Conservation (phyloP, 2,888 invertebrate genomes). For the Cheilosia pagana region DNA sequence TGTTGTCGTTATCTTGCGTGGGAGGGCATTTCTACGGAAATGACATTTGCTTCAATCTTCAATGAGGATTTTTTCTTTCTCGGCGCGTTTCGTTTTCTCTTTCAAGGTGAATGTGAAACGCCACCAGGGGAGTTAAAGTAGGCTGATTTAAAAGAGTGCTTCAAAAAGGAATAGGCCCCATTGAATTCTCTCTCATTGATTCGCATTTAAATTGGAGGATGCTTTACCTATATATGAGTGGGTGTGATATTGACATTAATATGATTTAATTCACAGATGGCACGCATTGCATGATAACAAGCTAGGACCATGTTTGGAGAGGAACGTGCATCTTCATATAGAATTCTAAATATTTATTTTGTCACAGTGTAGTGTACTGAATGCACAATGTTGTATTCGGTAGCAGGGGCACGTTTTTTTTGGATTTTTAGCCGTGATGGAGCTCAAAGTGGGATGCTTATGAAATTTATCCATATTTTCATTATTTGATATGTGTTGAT, state of each 20-base stretch:
- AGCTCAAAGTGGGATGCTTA: no score
- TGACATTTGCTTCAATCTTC: background rate
- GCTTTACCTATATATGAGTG: background rate
- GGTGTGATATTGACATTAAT: constrained; percentile 5
- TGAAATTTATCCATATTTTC: no score
- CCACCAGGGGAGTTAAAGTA: background rate
- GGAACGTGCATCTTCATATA: constrained; percentile 14
- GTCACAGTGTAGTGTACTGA: constrained; percentile 1
- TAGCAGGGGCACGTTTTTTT: background rate
- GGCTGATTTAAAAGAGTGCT: constrained; percentile 5
- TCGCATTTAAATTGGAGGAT: constrained; percentile 6
- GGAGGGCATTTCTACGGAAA: background rate
- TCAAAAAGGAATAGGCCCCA: background rate
- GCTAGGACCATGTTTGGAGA: constrained; percentile 31
- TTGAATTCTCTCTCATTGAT: constrained; percentile 12
- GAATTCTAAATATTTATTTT: constrained; percentile 40
- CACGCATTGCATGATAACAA: constrained; percentile 48
- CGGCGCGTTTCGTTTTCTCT: background rate
- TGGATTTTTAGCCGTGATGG: background rate
- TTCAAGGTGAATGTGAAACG: background rate
- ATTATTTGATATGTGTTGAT: no score
- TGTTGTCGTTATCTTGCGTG: constrained; percentile 5
- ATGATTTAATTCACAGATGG: constrained; percentile 39
- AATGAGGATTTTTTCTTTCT: background rate
- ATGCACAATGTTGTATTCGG: background rate